These are phyloP conservation scores for Hypotaenidia okinawae DNA, from an alignment of 2,797 vertebrate genomes.

Conservation along the genomic window DNA sequence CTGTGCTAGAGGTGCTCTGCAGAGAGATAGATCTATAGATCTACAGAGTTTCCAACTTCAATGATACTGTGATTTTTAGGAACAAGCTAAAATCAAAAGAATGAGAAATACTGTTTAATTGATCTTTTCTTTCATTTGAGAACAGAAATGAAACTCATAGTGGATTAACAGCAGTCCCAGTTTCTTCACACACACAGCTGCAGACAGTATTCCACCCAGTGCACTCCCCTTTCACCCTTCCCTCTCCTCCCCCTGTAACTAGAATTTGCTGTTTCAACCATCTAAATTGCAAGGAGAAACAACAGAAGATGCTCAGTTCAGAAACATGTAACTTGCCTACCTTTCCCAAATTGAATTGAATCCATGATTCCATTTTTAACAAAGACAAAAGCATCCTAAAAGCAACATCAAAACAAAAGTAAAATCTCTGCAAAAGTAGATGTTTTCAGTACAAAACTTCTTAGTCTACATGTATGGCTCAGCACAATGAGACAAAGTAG, in stretches of 20 bases:
- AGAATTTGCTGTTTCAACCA: background rate
- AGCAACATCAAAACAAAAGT: background rate
- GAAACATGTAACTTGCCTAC: conserved; percentile 74
- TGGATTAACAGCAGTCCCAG: background rate
- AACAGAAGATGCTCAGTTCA: background rate
- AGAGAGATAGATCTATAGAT: background rate
- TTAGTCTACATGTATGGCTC: rapidly evolving
- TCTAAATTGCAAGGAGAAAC: background rate
- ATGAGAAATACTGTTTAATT: background rate
- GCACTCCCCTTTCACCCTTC: background rate
- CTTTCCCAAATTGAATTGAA: conserved; percentile 83
- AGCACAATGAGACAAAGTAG: background rate
- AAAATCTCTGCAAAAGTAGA: background rate
- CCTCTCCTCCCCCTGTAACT: background rate
- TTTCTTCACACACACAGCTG: background rate
- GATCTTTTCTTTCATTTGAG: background rate
- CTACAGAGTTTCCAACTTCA: background rate
- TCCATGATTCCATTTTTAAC: conserved; percentile 83
- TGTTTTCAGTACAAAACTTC: background rate
- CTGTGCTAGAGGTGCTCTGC: background rate
- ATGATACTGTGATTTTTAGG: background rate
- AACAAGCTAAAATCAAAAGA: background rate
- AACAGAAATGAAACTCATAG: background rate
- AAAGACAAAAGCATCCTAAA: conserved; percentile 81
- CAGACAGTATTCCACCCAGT: rapidly evolving